These are phyloP conservation scores for Drosophila aff. DNA, from an alignment of 1,140 invertebrate species.

Conservation along the genomic window DNA sequence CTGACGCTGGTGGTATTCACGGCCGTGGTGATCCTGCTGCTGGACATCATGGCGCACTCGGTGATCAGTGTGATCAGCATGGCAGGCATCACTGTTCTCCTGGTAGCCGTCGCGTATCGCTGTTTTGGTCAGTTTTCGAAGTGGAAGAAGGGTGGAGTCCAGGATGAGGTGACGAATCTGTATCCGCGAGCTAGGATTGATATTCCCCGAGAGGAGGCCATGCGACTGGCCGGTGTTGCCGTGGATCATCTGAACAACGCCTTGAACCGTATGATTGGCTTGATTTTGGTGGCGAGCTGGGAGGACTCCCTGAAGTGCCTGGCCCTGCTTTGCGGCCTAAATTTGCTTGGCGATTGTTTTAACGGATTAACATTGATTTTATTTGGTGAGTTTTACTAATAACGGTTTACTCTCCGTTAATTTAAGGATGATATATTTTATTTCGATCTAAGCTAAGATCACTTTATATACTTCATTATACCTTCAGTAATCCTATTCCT, in stretches of 20 bases:
- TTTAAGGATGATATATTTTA: too few species aligned
- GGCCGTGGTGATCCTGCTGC: slow-evolving; percentile 30
- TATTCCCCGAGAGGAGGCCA: slow-evolving; percentile 50
- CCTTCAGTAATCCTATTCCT: background rate
- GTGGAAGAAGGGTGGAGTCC: slow-evolving; percentile 15
- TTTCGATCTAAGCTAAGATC: too few species aligned
- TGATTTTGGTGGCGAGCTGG: slow-evolving; percentile 57
- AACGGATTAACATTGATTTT: slow-evolving; percentile 57
- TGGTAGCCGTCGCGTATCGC: slow-evolving; percentile 38
- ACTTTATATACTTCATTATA: too few species aligned
- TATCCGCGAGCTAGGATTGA: slow-evolving; percentile 28
- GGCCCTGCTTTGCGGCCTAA: slow-evolving; percentile 33
- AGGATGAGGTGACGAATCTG: slow-evolving; percentile 19
- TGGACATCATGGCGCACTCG: slow-evolving; percentile 57
- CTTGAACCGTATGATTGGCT: slow-evolving; percentile 15
- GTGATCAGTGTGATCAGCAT: slow-evolving; percentile 67
- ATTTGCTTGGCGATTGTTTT: slow-evolving; percentile 60
- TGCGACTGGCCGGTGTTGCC: slow-evolving; percentile 28
- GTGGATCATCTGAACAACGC: slow-evolving; percentile 37
- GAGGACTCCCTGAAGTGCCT: slow-evolving; percentile 55
- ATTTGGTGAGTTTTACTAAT: slow-evolving; percentile 40
- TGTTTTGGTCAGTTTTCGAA: slow-evolving; percentile 14
- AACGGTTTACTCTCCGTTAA: background rate
- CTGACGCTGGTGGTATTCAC: slow-evolving; percentile 42
- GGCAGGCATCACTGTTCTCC: slow-evolving; percentile 39